These are phyloP conservation scores for Tokudaia muenninki DNA, from an alignment of 2,797 vertebrate genomes.

Conservation along the genomic window DNA sequence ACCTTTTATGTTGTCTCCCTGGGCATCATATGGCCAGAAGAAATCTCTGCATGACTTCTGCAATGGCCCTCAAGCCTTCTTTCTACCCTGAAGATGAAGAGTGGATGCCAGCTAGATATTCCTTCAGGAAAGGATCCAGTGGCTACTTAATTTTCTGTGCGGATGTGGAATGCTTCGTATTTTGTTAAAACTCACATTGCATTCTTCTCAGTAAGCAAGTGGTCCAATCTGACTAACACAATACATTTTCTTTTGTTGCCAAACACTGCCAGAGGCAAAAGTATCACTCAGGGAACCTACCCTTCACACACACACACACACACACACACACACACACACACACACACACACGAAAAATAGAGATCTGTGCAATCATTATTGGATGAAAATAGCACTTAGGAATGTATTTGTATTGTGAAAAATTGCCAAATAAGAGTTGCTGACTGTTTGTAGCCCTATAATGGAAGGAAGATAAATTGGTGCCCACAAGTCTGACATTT, in stretches of 20 bases:
- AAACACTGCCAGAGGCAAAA: conserved; percentile 81
- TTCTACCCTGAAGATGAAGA: conserved; percentile 79
- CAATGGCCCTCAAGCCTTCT: conserved; percentile 67
- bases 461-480: conserved; percentile 90
- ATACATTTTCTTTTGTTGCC: conserved; percentile 78
- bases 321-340: conserved; percentile 64
- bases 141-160: conserved; percentile 84
- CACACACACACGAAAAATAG: conserved; percentile 87
- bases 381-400: conserved; percentile 88
- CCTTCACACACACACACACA: conserved; percentile 81
- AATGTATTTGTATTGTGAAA: conserved; percentile 89
- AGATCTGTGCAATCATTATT: conserved; percentile 87
- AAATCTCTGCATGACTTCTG: conserved; percentile 79
- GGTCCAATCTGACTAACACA: conserved; percentile 84
- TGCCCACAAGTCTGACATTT: conserved; percentile 90
- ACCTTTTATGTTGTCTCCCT: conserved; percentile 77
- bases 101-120: conserved; percentile 79
- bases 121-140: conserved; percentile 81
- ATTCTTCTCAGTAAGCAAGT: conserved; percentile 79
- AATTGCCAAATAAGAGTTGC: conserved; percentile 84
- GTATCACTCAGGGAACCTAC: conserved; percentile 84
- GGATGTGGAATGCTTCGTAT: conserved; percentile 69
- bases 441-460: conserved; percentile 87
- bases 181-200: conserved; percentile 77
- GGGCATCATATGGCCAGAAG: conserved; percentile 78